Evolutionary conservation across 2,888 invertebrate species (phyloP), one percentile per base, ranked within the genome.

Genomic region (Drosophila borborema): DNA sequence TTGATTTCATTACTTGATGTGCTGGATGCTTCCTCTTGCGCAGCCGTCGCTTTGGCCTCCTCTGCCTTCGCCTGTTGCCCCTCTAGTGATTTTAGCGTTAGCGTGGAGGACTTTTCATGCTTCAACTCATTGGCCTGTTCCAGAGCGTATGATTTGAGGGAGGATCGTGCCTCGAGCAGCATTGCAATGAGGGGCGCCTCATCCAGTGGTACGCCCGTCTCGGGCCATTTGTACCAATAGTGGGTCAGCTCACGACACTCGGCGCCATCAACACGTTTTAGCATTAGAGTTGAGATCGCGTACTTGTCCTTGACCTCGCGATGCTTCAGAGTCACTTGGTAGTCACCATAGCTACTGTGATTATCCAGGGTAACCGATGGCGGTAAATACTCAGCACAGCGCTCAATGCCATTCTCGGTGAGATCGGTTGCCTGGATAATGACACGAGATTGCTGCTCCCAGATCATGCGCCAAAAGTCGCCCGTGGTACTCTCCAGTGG

Each of bases 391-490:
- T 98, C 97, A 56, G 96, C 96, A 93, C 98, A 98, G 93, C 97
- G 97, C 91, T 97, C 97, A 89, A 97, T 96, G 68, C 98, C 98
- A 85, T 97, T 97, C 93, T 98, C 98, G 90, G 96, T 96, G 71
- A 98, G 95, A 93, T 97, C 97, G 0, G 98, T 98, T 40, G 98
- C 94, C 97, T 98, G 98, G 72, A 98, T 95, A 77, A 99, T 95
- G 46, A 98, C 96, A 84, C 97, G 95, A 16, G 96, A 95, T 92
- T 98, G 97, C 92, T 98, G 98, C 90, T 98, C 98, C 98, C 98
- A 98, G 59, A 98, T 95, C 98, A 99, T 98, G 49, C 97, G 95
- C 98, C 98, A 99, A 93, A 98, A 98, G 93, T 99, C 98, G 38
- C 94, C 94, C 1, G 97, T 96, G 0, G 98, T 98, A 78, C 95